These are phyloP conservation scores for Morone chrysops DNA, from an alignment of 2,113 vertebrate genomes.

Conservation along the genomic window DNA sequence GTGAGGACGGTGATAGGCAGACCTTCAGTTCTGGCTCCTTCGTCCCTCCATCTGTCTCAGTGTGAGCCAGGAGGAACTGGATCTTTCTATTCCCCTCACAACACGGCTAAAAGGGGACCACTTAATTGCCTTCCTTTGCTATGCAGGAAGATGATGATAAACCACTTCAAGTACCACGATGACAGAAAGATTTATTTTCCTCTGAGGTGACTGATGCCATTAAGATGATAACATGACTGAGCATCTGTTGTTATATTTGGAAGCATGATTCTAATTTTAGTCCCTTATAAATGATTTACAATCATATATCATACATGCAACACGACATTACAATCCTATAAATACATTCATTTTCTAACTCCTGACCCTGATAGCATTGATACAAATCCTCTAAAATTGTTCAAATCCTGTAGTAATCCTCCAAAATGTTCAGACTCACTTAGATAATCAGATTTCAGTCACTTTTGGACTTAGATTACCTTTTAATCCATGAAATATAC, in stretches of 20 bases:
- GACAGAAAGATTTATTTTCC: conserved; percentile 57
- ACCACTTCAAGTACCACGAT: conserved; percentile 42
- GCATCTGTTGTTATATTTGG: conserved; percentile 44
- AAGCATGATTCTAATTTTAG: conserved; percentile 40
- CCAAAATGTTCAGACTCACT: conserved; percentile 15
- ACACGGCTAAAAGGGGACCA: conserved; percentile 59
- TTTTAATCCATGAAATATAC: background rate
- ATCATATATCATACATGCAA: conserved; percentile 20
- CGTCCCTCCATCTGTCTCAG: conserved; percentile 44
- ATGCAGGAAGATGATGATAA: conserved; percentile 50
- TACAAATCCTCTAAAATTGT: background rate
- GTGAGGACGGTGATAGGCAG: conserved; percentile 30
- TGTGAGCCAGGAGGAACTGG: conserved; percentile 54
- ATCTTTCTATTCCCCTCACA: conserved; percentile 46
- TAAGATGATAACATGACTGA: conserved; percentile 19
- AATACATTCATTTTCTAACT: conserved; percentile 28
- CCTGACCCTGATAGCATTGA: background rate
- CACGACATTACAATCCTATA: background rate
- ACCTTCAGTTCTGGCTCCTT: conserved; percentile 37
- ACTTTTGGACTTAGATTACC: background rate
- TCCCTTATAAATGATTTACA: conserved; percentile 16
- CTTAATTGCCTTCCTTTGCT: conserved; percentile 47
- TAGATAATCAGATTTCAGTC: background rate
- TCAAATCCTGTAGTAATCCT: conserved; percentile 9
- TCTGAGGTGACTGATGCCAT: conserved; percentile 39